Evolutionary conservation across 2,888 invertebrate genomes (phyloP), one percentile per base, ranked within the genome.

Genomic region (Phanerotoma sp.): DNA sequence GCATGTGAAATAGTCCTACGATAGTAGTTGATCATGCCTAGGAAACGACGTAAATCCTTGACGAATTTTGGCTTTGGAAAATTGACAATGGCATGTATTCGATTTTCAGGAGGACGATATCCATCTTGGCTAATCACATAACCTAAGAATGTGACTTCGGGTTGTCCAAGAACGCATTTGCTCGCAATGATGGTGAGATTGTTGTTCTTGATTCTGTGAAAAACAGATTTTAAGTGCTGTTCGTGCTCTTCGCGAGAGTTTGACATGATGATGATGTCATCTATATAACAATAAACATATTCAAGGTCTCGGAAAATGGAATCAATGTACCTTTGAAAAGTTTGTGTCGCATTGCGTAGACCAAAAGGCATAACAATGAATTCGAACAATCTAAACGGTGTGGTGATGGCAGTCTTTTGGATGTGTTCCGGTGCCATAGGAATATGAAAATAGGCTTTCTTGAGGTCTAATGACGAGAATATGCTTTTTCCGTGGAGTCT

Each of bases 371-470:
- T 56, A 4, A 33, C 50, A 3, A 35, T 10, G 13, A 41, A 51
- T 10, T 52, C 56, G 22, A 44, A 56, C 0, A 44, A 32, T 4
- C 56, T 52, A 10, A 56, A 45, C 2, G 52, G 52, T 10, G 49
- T 56, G 5, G 28, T 45, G 4, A 53, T 30, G 5, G 56, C 56
- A 2, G 52, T 52, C 13, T 56, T 56, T 9, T 11, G 2, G 1
- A 56, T 32, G 35, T 52, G 48, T 11, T 48, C 16, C 22, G 22
- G 5, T 4, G 28, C 32, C 9, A 56, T 30, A 2, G 56, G 48
- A 7, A 52, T 44, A 5, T 48, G 52, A 51, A 13, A 11, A n/a
- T n/a, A n/a, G n/a, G n/a, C n/a, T n/a, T n/a, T n/a, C n/a, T n/a
- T n/a, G n/a, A n/a, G n/a, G n/a, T 56, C 56, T 1, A 47, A 11